A percentile compares a stretch with the other conserved stretches of the same genome.
These are phyloP conservation scores for Holothuria scabra DNA, from an alignment of 53 echinoderm and acorn worm species.

Conservation along the genomic window DNA sequence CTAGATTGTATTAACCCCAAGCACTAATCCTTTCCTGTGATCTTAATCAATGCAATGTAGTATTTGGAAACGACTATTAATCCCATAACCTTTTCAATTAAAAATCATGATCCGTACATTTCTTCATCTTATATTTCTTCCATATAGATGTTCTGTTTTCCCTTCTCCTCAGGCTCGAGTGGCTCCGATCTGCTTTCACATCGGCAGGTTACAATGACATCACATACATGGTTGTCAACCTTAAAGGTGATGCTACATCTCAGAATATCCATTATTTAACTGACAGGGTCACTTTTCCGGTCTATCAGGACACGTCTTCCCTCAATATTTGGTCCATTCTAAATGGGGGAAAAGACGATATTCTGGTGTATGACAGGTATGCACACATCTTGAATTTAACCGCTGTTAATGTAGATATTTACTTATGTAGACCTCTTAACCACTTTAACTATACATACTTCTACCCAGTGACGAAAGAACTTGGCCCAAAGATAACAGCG, in stretches of 20 bases:
- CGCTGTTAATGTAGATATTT: background rate
- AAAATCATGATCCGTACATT: too few species aligned
- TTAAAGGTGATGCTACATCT: constrained; percentile 42
- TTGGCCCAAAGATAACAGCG: too few species aligned
- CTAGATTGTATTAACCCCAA: too few species aligned
- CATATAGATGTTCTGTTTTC: background rate
- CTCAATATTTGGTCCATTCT: constrained; percentile 66
- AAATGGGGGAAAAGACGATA: constrained; percentile 83
- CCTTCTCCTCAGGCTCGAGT: constrained; percentile 64
- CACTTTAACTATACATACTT: background rate
- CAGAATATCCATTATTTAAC: constrained; percentile 28
- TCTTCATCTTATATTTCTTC: too few species aligned
- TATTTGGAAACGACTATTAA: too few species aligned
- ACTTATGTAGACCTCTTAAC: background rate
- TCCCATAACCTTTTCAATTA: too few species aligned
- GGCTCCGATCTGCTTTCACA: constrained; percentile 56
- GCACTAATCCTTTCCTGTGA: too few species aligned
- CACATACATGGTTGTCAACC: constrained; percentile 79
- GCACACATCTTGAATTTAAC: too few species aligned
- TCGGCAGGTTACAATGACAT: constrained; percentile 63
- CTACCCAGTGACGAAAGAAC: background rate
- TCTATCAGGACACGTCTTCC: constrained; percentile 64
- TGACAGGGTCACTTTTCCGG: constrained; percentile 57
- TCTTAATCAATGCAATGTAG: too few species aligned
- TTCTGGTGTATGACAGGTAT: constrained; percentile 92